These are phyloP conservation scores for Blastobasis adustella DNA, from an alignment of 2,888 invertebrate species.

Conservation along the genomic window DNA sequence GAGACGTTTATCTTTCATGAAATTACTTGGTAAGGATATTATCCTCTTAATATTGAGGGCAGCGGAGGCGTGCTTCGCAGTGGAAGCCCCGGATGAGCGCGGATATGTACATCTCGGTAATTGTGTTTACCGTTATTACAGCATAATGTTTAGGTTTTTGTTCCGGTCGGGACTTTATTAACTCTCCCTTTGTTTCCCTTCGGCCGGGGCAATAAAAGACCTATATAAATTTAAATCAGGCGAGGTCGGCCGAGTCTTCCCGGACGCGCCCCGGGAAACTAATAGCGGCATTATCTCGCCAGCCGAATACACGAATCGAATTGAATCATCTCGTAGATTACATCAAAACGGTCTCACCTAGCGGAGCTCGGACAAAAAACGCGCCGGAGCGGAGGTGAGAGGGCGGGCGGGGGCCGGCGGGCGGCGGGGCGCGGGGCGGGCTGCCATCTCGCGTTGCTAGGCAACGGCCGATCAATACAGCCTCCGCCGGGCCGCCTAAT, in stretches of 20 bases:
- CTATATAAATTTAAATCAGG: constrained; percentile 24
- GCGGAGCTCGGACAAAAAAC: constrained; percentile 62
- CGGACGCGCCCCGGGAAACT: constrained; percentile 19
- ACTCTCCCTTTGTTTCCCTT: constrained; percentile 23
- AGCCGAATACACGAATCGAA: constrained; percentile 39
- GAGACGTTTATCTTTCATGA: too few species aligned
- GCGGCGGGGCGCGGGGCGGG: constrained; percentile 41
- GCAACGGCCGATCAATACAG: constrained; percentile 71
- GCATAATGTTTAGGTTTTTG: constrained; percentile 16
- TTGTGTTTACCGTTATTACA: constrained; percentile 29
- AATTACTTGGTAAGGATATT: neutral
- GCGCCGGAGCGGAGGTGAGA: constrained; percentile 28
- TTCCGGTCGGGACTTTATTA: constrained; percentile 24
- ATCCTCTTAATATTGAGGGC: constrained; percentile 3
- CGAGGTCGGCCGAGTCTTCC: constrained; percentile 17
- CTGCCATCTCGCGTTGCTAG: constrained; percentile 72
- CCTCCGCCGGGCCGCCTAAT: constrained; percentile 74
- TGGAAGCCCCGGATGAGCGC: constrained; percentile 22
- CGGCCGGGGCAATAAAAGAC: constrained; percentile 13
- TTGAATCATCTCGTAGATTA: constrained; percentile 65
- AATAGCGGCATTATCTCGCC: constrained; percentile 32
- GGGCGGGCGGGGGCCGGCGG: constrained; percentile 41
- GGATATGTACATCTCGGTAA: constrained; percentile 27
- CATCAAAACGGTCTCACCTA: constrained; percentile 68
- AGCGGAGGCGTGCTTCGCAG: constrained; percentile 23